Evolutionary conservation across 2,113 vertebrate genomes (phyloP).

Genomic region (Fulmarus glacialis): DNA sequence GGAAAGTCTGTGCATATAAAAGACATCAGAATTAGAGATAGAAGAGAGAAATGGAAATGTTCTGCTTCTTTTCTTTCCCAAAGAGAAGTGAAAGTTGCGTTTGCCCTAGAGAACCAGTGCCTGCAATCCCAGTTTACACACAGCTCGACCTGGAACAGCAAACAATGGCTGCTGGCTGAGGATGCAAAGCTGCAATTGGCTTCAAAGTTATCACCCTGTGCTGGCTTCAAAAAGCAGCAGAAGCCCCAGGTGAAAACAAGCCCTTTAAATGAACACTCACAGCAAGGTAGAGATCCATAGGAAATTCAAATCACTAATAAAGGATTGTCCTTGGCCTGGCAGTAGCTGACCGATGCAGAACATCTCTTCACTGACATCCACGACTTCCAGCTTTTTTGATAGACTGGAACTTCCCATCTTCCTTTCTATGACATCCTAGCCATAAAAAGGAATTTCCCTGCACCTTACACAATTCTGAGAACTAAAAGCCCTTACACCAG

Average conservation of each 20-base stretch:
- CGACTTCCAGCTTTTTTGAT: slow-evolving; percentile 23
- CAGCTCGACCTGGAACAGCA: not conserved
- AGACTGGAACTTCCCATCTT: slow-evolving; percentile 19
- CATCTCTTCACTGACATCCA: not conserved
- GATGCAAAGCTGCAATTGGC: not conserved
- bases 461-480: not conserved
- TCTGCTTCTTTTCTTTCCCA: not conserved
- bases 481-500: not conserved
- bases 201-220: not conserved
- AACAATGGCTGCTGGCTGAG: not conserved
- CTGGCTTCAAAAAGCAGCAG: not conserved
- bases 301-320: not conserved
- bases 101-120: not conserved
- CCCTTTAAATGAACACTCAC: not conserved
- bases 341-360: not conserved
- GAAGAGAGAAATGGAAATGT: not conserved
- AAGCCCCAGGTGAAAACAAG: not conserved
- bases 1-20: accelerated
- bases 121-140: not conserved
- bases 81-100: not conserved
- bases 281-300: not conserved
- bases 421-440: not conserved
- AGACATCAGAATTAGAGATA: not conserved
- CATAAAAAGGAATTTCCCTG: slow-evolving; percentile 1
- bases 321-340: not conserved